Conservation (phyloP, 1,140 invertebrate species). For the Panagrolaimus sp. region DNA sequence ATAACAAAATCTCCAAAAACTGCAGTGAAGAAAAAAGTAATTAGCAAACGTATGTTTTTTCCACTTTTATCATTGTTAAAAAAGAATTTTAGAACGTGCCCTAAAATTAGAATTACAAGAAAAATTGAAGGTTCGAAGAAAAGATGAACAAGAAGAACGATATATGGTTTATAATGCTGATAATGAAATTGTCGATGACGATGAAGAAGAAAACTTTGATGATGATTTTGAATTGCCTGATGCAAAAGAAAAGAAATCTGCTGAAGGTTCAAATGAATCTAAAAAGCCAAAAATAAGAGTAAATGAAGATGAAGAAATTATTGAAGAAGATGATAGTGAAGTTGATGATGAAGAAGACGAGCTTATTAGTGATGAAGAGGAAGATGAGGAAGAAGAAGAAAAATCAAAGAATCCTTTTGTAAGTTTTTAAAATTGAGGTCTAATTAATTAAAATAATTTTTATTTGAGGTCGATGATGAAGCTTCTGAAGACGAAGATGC, state of each 20-base stretch:
- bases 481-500: not conserved
- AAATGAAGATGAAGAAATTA: conserved; percentile 5
- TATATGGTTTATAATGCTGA: conserved; percentile 1
- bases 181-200: not conserved
- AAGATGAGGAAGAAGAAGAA: conserved; percentile 5
- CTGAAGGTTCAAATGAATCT: not conserved
- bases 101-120: not conserved
- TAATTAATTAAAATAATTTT: no score
- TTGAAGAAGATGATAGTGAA: not conserved
- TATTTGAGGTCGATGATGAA: not conserved
- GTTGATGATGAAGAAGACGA: not conserved
- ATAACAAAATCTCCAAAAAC: not conserved
- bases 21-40: not conserved
- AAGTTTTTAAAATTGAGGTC: no score
- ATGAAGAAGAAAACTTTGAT: not conserved
- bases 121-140: not conserved
- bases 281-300: not conserved
- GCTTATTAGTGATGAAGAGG: no score
- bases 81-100: not conserved
- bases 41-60: not conserved
- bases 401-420: not conserved
- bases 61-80: not conserved
- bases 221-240: not conserved
- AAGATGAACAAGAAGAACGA: conserved; percentile 8
- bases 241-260: not conserved